A percentile compares a stretch with the other conserved stretches of the same genome.
Evolutionary conservation across 2,797 vertebrate genomes (phyloP).

Genomic region (Pseudochromis fuscus): DNA sequence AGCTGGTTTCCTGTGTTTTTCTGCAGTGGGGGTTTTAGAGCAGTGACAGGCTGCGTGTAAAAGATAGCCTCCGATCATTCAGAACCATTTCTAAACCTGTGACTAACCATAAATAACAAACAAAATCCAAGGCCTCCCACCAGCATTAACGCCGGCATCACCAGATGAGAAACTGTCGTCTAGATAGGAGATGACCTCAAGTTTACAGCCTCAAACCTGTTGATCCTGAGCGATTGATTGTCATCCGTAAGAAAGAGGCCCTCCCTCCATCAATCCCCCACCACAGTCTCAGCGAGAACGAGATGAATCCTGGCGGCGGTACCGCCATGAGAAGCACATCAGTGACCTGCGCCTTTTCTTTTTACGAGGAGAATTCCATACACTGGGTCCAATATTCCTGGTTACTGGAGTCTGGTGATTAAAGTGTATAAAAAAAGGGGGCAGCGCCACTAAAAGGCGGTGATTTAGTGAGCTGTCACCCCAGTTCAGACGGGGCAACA

Average conservation of each 20-base stretch:
- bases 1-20: constrained; percentile 4
- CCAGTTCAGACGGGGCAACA: constrained; percentile 79
- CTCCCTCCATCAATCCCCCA: constrained; percentile 48
- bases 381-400: constrained; percentile 81
- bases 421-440: constrained; percentile 86
- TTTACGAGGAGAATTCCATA: constrained; percentile 82
- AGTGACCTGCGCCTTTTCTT: constrained; percentile 72
- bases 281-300: constrained; percentile 70
- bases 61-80: constrained; percentile 81
- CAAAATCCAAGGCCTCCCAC: constrained; percentile 85
- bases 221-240: constrained; percentile 85
- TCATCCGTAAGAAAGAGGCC: constrained; percentile 58
- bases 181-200: constrained; percentile 83
- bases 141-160: constrained; percentile 65
- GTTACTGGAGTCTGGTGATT: constrained; percentile 86
- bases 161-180: constrained; percentile 83
- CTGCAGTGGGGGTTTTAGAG: constrained; percentile 48
- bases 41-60: constrained; percentile 67
- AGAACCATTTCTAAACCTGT: constrained; percentile 81
- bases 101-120: constrained; percentile 88
- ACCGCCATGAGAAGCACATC: constrained; percentile 83
- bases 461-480: constrained; percentile 89
- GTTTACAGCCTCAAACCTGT: constrained; percentile 86
- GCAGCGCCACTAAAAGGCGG: constrained; percentile 83
- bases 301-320: constrained; percentile 78